Conservation (phyloP, 2,797 vertebrate genomes). For the Sciaenops ocellatus region DNA sequence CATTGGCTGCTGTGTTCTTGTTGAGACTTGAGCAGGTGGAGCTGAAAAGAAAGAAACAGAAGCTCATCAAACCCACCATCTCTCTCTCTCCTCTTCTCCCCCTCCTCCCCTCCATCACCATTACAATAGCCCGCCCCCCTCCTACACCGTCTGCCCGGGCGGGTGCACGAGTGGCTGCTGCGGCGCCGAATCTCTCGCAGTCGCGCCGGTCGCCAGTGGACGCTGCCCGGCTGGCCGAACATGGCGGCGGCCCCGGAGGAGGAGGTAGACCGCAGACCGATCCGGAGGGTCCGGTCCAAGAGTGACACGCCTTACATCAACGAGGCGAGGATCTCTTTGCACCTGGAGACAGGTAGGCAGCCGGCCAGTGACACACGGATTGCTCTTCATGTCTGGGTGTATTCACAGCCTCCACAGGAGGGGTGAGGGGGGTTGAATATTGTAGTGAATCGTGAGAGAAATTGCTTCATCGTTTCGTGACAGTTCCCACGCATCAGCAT, state of each 20-base stretch:
- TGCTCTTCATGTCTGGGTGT: slow-evolving; percentile 20
- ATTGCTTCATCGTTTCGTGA: slow-evolving; percentile 19
- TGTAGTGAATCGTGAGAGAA: background rate
- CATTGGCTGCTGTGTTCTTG: background rate
- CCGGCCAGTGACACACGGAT: slow-evolving; percentile 7
- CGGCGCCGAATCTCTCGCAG: slow-evolving; percentile 80
- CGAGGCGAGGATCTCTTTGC: slow-evolving; percentile 94
- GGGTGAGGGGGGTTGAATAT: background rate
- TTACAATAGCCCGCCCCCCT: slow-evolving; percentile 53
- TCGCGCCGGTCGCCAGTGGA: slow-evolving; percentile 91
- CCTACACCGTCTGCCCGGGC: slow-evolving; percentile 71
- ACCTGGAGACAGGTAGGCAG: slow-evolving; percentile 93
- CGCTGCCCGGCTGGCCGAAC: slow-evolving; percentile 86
- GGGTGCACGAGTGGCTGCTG: slow-evolving; percentile 71
- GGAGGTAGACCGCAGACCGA: slow-evolving; percentile 94
- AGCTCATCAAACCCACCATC: slow-evolving; percentile 16
- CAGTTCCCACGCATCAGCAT: slow-evolving; percentile 59
- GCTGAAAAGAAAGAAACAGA: slow-evolving; percentile 35
- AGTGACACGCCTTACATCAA: slow-evolving; percentile 97
- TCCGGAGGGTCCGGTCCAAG: slow-evolving; percentile 95
- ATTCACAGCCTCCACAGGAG: slow-evolving; percentile 18
- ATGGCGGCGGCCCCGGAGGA: slow-evolving; percentile 95
- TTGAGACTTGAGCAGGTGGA: slow-evolving; percentile 46
- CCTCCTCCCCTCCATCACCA: slow-evolving; percentile 29
- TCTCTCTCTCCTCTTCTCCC: background rate